Percentiles rank a stretch among this genome's conserved stretches.
These are phyloP conservation scores for Trichosurus vulpecula DNA, from an alignment of 2,797 vertebrate genomes.

Conservation along the genomic window DNA sequence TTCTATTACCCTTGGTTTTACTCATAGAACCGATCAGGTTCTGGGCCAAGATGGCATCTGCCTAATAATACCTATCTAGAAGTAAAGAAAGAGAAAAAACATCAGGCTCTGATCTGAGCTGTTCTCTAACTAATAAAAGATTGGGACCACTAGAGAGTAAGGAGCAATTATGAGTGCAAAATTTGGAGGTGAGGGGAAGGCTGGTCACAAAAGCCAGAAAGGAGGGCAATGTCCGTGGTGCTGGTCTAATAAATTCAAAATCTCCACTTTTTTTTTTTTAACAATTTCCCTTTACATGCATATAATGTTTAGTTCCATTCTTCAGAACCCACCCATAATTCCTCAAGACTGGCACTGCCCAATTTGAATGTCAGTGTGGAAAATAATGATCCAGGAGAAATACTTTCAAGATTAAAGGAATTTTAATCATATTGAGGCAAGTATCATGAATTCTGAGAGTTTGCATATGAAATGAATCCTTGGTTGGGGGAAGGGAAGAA, in stretches of 20 bases:
- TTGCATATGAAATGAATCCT: conserved; percentile 23
- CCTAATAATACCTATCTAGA: neutral
- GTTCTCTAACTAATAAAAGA: neutral
- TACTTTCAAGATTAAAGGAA: conserved; percentile 37
- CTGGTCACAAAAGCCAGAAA: neutral
- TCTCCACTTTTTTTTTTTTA: neutral
- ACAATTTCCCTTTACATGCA: neutral
- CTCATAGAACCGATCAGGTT: neutral
- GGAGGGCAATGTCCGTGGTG: neutral
- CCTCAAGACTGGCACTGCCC: neutral
- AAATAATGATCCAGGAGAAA: conserved; percentile 35
- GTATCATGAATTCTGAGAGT: neutral
- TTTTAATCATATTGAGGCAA: conserved; percentile 27
- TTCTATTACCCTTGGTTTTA: neutral
- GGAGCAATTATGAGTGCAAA: neutral
- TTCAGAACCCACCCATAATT: neutral
- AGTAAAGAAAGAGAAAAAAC: neutral
- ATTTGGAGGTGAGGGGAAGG: neutral
- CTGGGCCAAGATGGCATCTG: too few relatives aligned
- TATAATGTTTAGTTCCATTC: neutral
- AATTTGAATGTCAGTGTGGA: neutral
- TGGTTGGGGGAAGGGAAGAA: conserved; percentile 24
- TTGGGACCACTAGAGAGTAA: neutral
- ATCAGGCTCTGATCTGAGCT: neutral
- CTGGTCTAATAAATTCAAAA: neutral